Conservation (phyloP, 2,113 vertebrate species). For the Chaetodon auriga region DNA sequence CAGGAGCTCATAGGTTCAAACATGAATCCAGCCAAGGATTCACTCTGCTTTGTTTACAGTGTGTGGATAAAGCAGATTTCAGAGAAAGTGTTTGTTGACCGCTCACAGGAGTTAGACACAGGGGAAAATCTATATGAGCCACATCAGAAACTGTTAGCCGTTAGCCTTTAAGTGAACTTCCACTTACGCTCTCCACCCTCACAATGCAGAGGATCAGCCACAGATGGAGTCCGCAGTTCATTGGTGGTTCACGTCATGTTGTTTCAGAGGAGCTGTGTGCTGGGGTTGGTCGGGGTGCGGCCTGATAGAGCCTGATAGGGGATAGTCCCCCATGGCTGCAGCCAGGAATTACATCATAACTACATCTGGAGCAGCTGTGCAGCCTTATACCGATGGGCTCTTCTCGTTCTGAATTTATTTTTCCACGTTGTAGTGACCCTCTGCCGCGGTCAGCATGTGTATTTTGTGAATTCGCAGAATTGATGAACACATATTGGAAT, state of each 20-base stretch:
- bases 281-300: constrained; percentile 43
- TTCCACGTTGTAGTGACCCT: constrained; percentile 26
- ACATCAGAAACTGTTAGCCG: background rate
- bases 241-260: constrained; percentile 38
- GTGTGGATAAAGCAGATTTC: background rate
- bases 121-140: constrained; percentile 1
- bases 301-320: constrained; percentile 59
- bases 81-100: constrained; percentile 22
- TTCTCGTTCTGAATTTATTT: constrained; percentile 33
- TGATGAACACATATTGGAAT: background rate
- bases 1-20: background rate
- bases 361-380: constrained; percentile 78
- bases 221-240: constrained; percentile 60
- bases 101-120: background rate
- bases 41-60: constrained; percentile 8
- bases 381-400: constrained; percentile 18
- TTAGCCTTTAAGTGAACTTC: constrained; percentile 55
- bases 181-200: constrained; percentile 36
- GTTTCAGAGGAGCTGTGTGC: constrained; percentile 48
- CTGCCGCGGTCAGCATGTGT: constrained; percentile 13
- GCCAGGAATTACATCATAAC: constrained; percentile 75
- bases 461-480: constrained; percentile 23
- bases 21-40: constrained; percentile 1
- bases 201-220: constrained; percentile 28
- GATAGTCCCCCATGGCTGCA: constrained; percentile 77